These are phyloP conservation scores for Branchinecta lynchi DNA, from an alignment of 1,140 invertebrate species.

Conservation along the genomic window DNA sequence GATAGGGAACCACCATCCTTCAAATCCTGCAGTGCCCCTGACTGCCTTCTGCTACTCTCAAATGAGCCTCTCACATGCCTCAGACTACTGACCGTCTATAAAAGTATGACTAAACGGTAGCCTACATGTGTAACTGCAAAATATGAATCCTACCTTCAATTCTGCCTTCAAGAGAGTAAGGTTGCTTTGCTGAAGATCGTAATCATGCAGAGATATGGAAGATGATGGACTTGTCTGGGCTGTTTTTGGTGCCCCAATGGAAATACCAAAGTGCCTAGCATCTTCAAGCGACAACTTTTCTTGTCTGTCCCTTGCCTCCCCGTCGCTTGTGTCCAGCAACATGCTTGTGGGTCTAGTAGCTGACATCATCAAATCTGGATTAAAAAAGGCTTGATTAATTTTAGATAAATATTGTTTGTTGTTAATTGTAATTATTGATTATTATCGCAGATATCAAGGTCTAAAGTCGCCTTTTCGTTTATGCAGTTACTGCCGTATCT, in stretches of 20 bases:
- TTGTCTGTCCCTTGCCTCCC: not conserved
- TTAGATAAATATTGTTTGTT: too few species aligned
- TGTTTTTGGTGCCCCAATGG: not conserved
- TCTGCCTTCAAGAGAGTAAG: slow-evolving; percentile 27
- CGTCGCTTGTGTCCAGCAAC: not conserved
- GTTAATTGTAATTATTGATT: too few species aligned
- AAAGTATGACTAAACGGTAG: too few species aligned
- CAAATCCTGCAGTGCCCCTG: too few species aligned
- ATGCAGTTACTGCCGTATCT: too few species aligned
- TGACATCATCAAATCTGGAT: slow-evolving; percentile 1
- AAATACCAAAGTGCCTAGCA: not conserved
- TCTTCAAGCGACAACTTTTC: not conserved
- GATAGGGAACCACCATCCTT: too few species aligned
- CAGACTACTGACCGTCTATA: too few species aligned
- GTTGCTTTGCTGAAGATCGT: slow-evolving; percentile 29
- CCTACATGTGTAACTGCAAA: too few species aligned
- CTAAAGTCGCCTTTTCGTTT: too few species aligned
- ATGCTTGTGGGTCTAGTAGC: not conserved
- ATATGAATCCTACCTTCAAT: slow-evolving; percentile 25
- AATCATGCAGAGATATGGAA: slow-evolving; percentile 23
- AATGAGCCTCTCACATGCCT: too few species aligned
- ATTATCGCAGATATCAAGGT: too few species aligned
- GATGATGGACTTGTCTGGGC: slow-evolving; percentile 11
- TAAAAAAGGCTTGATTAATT: not conserved
- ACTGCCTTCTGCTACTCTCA: too few species aligned